These are phyloP conservation scores for Pseudorhiza aurosa DNA, from an alignment of 30 jellyfish, hydroid and myxozoan genomes.

Conservation along the genomic window DNA sequence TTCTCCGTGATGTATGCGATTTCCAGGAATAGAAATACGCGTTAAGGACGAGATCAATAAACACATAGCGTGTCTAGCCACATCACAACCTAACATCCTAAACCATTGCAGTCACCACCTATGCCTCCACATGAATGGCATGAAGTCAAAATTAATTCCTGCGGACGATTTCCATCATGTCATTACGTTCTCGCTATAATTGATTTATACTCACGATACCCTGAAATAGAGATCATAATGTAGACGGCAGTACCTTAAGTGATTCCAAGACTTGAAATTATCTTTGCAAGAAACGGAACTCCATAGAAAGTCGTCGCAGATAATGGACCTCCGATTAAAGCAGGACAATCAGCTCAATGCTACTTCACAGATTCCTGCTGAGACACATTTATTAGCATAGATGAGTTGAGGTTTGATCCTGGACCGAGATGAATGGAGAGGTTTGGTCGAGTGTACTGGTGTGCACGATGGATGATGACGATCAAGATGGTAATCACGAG, in stretches of 20 bases:
- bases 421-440: too few species aligned
- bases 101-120: constrained; percentile 36
- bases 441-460: too few species aligned
- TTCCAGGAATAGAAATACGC: constrained; percentile 13
- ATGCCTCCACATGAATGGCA: constrained; percentile 40
- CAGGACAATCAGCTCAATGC: too few species aligned
- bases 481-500: too few species aligned
- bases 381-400: too few species aligned
- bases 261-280: constrained; percentile 27
- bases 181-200: constrained; percentile 19
- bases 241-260: constrained; percentile 19
- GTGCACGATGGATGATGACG: too few species aligned
- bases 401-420: too few species aligned
- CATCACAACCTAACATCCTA: constrained; percentile 35
- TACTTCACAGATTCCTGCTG: too few species aligned
- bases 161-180: constrained; percentile 20
- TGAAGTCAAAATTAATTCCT: constrained; percentile 25
- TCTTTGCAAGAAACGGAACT: constrained; percentile 19
- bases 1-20: constrained; percentile 49
- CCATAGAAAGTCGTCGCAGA: too few species aligned
- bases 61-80: constrained; percentile 22
- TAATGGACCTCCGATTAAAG: too few species aligned
- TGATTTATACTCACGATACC: constrained; percentile 32
- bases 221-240: too few species aligned
- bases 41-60: constrained; percentile 41